Conservation (phyloP, 2,113 vertebrate genomes). For the Cairina moschata region DNA sequence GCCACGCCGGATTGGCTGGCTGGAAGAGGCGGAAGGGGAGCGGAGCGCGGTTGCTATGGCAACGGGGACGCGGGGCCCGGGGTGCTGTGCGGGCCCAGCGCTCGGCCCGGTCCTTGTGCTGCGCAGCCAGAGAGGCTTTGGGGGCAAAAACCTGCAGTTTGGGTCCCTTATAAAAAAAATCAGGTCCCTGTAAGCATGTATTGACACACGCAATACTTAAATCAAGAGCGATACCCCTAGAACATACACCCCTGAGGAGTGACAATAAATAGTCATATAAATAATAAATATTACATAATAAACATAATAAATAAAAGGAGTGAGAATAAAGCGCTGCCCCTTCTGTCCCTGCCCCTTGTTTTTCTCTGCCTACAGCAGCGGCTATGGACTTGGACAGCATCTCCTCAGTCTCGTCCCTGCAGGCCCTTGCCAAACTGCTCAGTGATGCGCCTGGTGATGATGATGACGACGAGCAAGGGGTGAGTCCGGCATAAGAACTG, state of each 20-base stretch:
- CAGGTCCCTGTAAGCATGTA: fast-evolving
- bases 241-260: neutral
- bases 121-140: fast-evolving
- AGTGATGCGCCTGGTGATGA: slow-evolving; percentile 58
- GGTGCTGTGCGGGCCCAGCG: neutral
- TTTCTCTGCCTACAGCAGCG: neutral
- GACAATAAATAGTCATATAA: too few species aligned
- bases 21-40: fast-evolving
- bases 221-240: too few species aligned
- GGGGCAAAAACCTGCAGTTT: too few species aligned
- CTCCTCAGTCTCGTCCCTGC: slow-evolving; percentile 71
- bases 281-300: too few species aligned
- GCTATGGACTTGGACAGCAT: slow-evolving; percentile 56
- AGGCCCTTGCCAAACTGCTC: slow-evolving; percentile 82
- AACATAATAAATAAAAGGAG: too few species aligned
- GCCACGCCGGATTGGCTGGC: neutral
- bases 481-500: neutral
- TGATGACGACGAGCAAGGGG: slow-evolving; percentile 36
- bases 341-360: neutral
- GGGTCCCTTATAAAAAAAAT: too few species aligned
- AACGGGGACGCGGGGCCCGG: neutral
- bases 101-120: too few species aligned
- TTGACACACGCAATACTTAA: neutral
- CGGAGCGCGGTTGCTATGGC: neutral
- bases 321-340: neutral